These are phyloP conservation scores for Atlantisia rogersi DNA, from an alignment of 2,113 vertebrate genomes.

Conservation along the genomic window DNA sequence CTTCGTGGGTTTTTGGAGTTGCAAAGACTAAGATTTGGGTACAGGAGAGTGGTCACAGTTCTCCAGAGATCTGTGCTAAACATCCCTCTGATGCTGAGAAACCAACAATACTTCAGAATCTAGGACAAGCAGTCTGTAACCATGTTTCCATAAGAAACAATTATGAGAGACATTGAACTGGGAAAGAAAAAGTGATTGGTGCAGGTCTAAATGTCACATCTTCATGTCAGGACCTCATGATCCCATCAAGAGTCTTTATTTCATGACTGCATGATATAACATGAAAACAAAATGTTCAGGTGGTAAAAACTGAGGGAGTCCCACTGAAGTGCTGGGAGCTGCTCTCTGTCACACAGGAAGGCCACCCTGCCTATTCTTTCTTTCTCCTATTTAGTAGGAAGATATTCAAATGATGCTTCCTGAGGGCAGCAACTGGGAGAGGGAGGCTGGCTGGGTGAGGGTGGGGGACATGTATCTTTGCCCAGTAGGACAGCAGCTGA, in stretches of 20 bases:
- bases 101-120: neutral
- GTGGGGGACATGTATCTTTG: neutral
- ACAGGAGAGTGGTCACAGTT: neutral
- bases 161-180: neutral
- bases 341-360: rapidly evolving
- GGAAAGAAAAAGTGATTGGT: neutral
- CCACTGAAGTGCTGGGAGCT: neutral
- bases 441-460: neutral
- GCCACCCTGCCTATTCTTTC: neutral
- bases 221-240: neutral
- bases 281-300: neutral
- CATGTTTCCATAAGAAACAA: neutral
- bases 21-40: neutral
- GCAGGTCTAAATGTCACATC: neutral
- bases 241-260: neutral
- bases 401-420: neutral
- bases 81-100: neutral
- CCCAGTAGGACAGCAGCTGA: neutral
- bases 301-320: rapidly evolving
- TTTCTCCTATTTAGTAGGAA: neutral
- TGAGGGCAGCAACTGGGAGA: rapidly evolving
- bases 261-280: neutral
- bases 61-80: neutral
- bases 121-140: neutral
- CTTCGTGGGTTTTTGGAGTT: neutral